These are phyloP conservation scores for Augochlora pura DNA, from an alignment of 1,140 invertebrate genomes.

Conservation along the genomic window DNA sequence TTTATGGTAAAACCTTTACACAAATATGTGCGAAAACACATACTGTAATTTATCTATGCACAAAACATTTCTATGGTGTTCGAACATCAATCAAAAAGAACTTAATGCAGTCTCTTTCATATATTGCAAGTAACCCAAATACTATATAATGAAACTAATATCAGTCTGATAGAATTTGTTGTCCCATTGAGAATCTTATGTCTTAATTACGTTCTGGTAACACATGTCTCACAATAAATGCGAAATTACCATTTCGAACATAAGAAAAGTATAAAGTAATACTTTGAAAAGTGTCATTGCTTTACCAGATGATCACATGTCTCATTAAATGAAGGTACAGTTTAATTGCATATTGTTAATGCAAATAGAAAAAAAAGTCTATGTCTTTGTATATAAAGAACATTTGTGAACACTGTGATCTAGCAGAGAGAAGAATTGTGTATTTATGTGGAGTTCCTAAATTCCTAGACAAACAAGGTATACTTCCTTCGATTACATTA, in stretches of 20 bases:
- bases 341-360: background rate
- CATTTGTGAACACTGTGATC: slow-evolving; percentile 28
- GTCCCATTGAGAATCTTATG: slow-evolving; percentile 26
- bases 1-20: slow-evolving; percentile 37
- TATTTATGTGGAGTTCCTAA: slow-evolving; percentile 6
- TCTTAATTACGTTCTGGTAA: slow-evolving; percentile 40
- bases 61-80: slow-evolving; percentile 17
- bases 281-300: slow-evolving; percentile 15
- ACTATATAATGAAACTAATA: slow-evolving; percentile 40
- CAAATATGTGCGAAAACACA: slow-evolving; percentile 6
- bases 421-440: slow-evolving; percentile 20
- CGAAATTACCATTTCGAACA: slow-evolving; percentile 34
- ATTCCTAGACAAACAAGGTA: slow-evolving; percentile 21
- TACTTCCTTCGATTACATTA: slow-evolving; percentile 21
- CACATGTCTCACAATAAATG: slow-evolving; percentile 40
- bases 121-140: slow-evolving; percentile 37
- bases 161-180: slow-evolving; percentile 57
- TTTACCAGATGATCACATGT: slow-evolving; percentile 12
- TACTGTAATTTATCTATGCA: slow-evolving; percentile 36
- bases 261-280: slow-evolving; percentile 30
- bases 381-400: slow-evolving; percentile 13
- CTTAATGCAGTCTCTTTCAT: slow-evolving; percentile 42
- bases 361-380: slow-evolving; percentile 8
- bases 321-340: background rate
- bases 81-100: slow-evolving; percentile 38